Conservation (phyloP, 1,140 invertebrate species). For the Lysiphlebus fabarum region DNA sequence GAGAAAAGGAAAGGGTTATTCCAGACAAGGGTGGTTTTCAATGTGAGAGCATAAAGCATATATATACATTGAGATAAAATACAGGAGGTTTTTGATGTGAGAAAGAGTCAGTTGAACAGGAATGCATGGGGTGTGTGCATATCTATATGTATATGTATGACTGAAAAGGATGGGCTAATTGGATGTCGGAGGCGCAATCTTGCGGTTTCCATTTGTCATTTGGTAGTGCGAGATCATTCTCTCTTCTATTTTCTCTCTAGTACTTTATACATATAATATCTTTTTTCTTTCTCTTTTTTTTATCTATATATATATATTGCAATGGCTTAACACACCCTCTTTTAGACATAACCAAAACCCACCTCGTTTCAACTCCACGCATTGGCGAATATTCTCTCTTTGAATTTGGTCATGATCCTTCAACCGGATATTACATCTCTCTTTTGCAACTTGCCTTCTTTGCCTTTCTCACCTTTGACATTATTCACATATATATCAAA, state of each 20-base stretch:
- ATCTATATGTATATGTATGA: neutral
- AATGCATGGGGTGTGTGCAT: neutral
- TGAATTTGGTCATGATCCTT: no score
- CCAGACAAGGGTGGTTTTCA: constrained; percentile 15
- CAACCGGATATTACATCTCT: no score
- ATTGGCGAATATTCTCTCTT: no score
- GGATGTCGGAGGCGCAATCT: constrained; percentile 50
- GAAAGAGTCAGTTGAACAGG: neutral
- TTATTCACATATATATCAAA: no score
- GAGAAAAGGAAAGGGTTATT: constrained; percentile 13
- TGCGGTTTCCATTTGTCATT: constrained; percentile 53
- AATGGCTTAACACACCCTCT: no score
- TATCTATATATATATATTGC: neutral
- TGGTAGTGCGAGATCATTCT: constrained; percentile 22
- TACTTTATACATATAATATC: no score
- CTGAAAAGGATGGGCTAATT: constrained; percentile 44
- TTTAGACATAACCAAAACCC: no score
- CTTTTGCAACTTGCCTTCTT: no score
- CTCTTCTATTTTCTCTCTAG: neutral
- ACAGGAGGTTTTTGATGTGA: neutral
- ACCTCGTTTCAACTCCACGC: no score
- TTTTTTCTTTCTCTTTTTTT: neutral
- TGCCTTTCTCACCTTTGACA: no score
- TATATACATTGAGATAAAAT: no score
- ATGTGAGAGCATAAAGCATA: neutral